Evolutionary conservation across 2,888 invertebrate species (phyloP), one percentile per base, ranked within the genome.

Genomic region (Nephrocerus scutellatus): DNA sequence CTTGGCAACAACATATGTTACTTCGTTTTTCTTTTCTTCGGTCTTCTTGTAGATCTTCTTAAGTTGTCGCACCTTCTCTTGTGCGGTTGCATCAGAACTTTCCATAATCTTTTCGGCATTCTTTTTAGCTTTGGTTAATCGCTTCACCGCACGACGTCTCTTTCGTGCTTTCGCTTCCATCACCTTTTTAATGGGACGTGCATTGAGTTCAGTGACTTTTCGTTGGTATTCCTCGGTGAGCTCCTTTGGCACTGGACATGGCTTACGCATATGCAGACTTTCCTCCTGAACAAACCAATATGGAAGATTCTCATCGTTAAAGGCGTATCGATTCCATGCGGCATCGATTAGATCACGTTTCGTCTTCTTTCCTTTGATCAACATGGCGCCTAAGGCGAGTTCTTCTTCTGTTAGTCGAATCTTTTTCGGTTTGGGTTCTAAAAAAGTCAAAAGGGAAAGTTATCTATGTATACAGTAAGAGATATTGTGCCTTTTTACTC

Each of bases 271-370:
- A 58, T 96, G 92, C 61, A 84, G 83, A 46, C 81, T 77, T 66
- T 99, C 98, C 55, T 99, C 97, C 42, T 88, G 80, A 0, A 79
- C 76, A 70, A 99, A 99, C 98, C 98, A 99, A 53, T 86, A 85
- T 0, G 98, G 98, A 31, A 98, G 72, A 61, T 86, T 76, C 2
- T 80, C 81, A 63, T 97, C 97, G 59, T 92, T 90, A 61, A 89
- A 92, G 4, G 86, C 80, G 62, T 88, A 96, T 53, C 92, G 77
- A 68, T 96, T 92, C 86, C 91, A 97, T 1, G 84, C 91, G 33
- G 78, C 82, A 62, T 97, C 96, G 8, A 84, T 73, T 8, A 97
- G 70, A 61, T 99, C 95, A 22, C 95, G 77, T 56, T 87, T 86
- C 10, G 83, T 77, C 70, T 95, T 97, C 64, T 83, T 84, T 23